Evolutionary conservation across 64 coral and sea anemone genomes (phyloP).

Genomic region (Pachyseris speciosa): DNA sequence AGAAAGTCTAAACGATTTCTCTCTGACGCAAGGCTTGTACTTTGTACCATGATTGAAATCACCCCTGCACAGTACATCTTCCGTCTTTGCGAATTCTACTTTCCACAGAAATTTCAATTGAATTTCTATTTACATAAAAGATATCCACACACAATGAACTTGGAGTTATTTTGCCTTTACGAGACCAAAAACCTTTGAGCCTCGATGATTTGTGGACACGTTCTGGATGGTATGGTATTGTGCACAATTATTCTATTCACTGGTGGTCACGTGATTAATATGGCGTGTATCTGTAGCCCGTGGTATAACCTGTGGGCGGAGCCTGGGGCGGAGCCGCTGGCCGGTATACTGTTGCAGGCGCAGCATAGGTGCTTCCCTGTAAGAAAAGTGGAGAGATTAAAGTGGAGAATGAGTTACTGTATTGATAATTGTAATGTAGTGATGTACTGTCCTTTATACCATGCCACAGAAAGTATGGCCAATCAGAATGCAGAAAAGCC

Average conservation of each 20-base stretch:
- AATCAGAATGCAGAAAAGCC: no score
- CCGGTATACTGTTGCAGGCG: slow-evolving; percentile 50
- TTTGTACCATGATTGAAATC: background rate
- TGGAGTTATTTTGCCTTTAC: background rate
- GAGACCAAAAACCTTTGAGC: no score
- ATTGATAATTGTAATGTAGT: no score
- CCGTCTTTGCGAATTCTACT: background rate
- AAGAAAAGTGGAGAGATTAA: background rate
- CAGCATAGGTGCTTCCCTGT: slow-evolving; percentile 48
- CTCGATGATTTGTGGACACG: background rate
- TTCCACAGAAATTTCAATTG: background rate
- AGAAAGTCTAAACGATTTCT: background rate
- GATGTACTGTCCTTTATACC: no score
- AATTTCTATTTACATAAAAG: slow-evolving; percentile 8
- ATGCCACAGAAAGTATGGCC: no score
- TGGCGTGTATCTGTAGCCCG: slow-evolving; percentile 75
- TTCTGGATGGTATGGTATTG: slow-evolving; percentile 12
- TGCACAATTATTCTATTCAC: background rate
- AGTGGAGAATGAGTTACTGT: background rate
- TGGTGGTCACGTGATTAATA: slow-evolving; percentile 29
- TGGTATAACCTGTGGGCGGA: slow-evolving; percentile 56
- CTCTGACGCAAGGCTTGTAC: background rate
- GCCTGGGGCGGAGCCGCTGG: slow-evolving; percentile 52
- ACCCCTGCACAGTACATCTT: background rate
- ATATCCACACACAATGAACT: background rate